phyloP scores from a whole-genome alignment of 2,888 invertebrate genomes.

The Crossocerus cetratus region DNA sequence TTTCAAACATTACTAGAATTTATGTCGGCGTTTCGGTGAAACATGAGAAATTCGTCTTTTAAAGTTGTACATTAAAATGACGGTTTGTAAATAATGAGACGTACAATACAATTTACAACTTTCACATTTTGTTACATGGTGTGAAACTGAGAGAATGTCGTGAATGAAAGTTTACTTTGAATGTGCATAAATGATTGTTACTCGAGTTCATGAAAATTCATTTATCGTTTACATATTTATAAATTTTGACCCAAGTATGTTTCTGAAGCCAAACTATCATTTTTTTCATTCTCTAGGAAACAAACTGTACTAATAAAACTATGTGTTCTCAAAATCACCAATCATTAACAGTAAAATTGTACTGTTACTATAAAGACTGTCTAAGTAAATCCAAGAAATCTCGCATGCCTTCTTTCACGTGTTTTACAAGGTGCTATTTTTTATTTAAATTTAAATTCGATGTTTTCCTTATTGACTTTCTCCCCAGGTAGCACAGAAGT shows the following conservation, averaged over 20 bases:
- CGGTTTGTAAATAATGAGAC: constrained; percentile 42
- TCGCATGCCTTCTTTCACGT: constrained; percentile 25
- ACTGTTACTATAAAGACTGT: constrained; percentile 33
- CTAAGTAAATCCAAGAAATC: constrained; percentile 18
- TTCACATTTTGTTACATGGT: constrained; percentile 38
- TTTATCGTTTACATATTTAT: constrained; percentile 16
- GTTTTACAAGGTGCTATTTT: constrained; percentile 38
- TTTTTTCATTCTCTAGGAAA: neutral
- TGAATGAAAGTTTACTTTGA: constrained; percentile 18
- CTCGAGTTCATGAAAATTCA: neutral
- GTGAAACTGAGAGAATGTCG: constrained; percentile 23
- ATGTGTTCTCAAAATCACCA: neutral
- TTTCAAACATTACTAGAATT: constrained; percentile 16
- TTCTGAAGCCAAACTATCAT: constrained; percentile 6
- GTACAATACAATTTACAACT: constrained; percentile 27
- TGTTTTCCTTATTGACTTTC: constrained; percentile 21
- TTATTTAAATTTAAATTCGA: constrained; percentile 23
- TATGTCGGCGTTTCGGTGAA: neutral
- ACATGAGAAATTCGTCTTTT: constrained; percentile 7
- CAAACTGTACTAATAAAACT: constrained; percentile 17
- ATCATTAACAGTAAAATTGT: constrained; percentile 8
- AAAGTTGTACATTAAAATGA: neutral
- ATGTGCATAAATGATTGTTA: constrained; percentile 4
- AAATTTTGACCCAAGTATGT: constrained; percentile 1
- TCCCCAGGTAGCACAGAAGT: too few species aligned